Conservation (phyloP, 2,888 invertebrate genomes). For the Celastrina argiolus region DNA sequence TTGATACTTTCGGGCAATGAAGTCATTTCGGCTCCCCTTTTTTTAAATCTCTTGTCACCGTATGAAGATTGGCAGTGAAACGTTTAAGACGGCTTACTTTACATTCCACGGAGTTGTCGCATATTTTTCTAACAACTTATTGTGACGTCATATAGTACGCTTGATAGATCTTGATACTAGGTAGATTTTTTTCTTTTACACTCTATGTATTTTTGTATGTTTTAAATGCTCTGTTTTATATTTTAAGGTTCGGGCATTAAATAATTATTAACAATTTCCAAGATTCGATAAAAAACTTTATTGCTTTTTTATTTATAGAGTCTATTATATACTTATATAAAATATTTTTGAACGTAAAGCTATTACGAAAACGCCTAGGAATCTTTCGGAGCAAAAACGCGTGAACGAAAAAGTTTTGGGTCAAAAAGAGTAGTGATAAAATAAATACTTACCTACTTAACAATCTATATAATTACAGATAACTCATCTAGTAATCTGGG, state of each 20-base stretch:
- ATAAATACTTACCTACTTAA: no score
- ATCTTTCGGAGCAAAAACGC: neutral
- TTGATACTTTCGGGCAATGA: neutral
- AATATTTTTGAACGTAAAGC: no score
- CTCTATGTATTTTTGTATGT: no score
- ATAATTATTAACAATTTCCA: no score
- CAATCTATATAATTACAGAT: no score
- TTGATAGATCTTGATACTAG: slow-evolving; percentile 45
- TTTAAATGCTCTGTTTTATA: no score
- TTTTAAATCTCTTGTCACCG: slow-evolving; percentile 31
- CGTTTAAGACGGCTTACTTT: slow-evolving; percentile 46
- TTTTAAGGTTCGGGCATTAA: no score
- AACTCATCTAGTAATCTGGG: no score
- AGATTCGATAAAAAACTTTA: no score
- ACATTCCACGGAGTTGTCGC: slow-evolving; percentile 27
- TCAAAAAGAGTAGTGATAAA: no score
- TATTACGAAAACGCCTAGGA: neutral
- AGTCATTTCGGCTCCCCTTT: neutral
- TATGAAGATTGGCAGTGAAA: slow-evolving; percentile 52
- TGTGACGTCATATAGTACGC: slow-evolving; percentile 35
- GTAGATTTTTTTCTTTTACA: neutral
- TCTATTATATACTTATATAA: no score
- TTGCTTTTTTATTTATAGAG: no score
- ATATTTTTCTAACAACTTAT: slow-evolving; percentile 32
- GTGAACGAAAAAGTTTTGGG: neutral